Percentiles rank a stretch among this genome's conserved stretches.
These are phyloP conservation scores for Lepus oiostolus DNA, from an alignment of 2,797 vertebrate species.

Conservation along the genomic window DNA sequence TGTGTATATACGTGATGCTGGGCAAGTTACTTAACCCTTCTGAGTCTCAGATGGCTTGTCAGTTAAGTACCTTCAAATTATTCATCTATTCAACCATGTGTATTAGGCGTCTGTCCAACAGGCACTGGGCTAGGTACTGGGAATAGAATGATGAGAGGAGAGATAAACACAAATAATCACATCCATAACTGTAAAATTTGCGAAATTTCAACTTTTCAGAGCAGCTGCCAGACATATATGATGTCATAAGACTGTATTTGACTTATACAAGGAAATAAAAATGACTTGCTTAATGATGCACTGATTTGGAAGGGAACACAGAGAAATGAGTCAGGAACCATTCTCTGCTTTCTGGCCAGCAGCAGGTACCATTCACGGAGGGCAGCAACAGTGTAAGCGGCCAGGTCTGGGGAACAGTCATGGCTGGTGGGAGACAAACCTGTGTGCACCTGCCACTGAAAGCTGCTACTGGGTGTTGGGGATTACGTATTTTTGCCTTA, in stretches of 20 bases:
- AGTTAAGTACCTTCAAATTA: conserved; percentile 40
- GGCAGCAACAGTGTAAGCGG: conserved; percentile 6
- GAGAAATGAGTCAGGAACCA: conserved; percentile 60
- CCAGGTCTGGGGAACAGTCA: conserved; percentile 36
- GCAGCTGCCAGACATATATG: background rate
- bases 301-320: conserved; percentile 53
- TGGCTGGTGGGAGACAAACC: background rate
- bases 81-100: conserved; percentile 57
- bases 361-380: conserved; percentile 49
- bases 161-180: conserved; percentile 57
- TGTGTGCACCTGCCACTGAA: background rate
- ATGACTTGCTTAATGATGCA: conserved; percentile 48
- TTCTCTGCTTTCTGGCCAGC: conserved; percentile 31
- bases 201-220: conserved; percentile 64
- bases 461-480: background rate
- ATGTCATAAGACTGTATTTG: conserved; percentile 41
- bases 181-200: conserved; percentile 56
- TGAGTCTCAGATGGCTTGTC: conserved; percentile 19
- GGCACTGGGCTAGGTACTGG: background rate
- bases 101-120: background rate
- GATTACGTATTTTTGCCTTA: conserved; percentile 47
- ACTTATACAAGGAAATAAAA: conserved; percentile 45
- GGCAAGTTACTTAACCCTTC: conserved; percentile 55
- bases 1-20: background rate
- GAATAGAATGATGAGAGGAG: conserved; percentile 46